Evolutionary conservation across 2,113 vertebrate species (phyloP), one percentile per base, ranked within the genome.

Genomic region (Oryzias celebensis): DNA sequence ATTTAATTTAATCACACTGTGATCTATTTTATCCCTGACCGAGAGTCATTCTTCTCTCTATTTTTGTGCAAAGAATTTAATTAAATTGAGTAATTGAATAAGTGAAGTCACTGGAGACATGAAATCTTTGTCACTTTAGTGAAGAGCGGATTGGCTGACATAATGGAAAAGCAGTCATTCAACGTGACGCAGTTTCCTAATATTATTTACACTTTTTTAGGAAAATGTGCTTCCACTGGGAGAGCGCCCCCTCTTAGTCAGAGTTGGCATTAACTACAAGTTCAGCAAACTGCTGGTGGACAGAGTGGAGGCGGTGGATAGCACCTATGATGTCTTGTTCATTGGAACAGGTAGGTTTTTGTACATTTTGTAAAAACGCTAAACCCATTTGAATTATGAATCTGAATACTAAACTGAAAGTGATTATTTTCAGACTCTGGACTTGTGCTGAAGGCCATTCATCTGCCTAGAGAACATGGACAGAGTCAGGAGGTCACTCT

Each of bases 251-350:
- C 89, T 93, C 17, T 68, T 93, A 75, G 90, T 93, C 48, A 81
- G 92, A 80, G 92, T 93, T 22, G 92, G 92, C 0, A 91, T 86
- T 43, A 75, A 89, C 68, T 93, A 93, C 64, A 93, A 92, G 72
- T 90, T 93, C 66, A 92, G 87, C 61, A 91, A 90, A 59, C 79
- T 93, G 48, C 61, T 92, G 69, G 92, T 93, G 77, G 92, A 93
- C 83, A 81, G 90, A 62, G 92, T 93, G 51, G 92, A 93, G 73
- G 92, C 92, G 0, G 88, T 93, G 28, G 92, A 93, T 7, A 87
- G 91, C 69, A 88, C 91, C 18, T 91, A 93, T n/a, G 90, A 93
- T 7, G 92, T 93, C 59, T 71, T 93, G 13, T 93, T 93, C 68
- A 92, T 93, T 4, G 92, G 91, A 73, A 93, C 92, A 89, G 92